Percentiles rank a stretch among this genome's conserved stretches.
phyloP scores from a whole-genome alignment of 2,113 vertebrate genomes.

The Egretta garzetta region DNA sequence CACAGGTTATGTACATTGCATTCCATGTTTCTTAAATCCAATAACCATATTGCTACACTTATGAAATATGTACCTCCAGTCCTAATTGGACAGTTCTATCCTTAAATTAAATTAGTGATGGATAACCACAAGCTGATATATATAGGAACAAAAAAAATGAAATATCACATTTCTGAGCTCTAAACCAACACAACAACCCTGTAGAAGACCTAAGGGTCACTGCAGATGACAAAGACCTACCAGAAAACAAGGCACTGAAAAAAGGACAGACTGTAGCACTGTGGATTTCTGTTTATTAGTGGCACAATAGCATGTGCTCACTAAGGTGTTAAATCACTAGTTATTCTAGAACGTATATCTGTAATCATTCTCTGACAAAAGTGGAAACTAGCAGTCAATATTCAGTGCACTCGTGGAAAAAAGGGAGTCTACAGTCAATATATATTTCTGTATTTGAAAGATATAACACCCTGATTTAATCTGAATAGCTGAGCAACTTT shows the following conservation, averaged over 20 bases:
- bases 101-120: background rate
- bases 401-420: background rate
- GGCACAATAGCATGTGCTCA: background rate
- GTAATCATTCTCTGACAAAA: background rate
- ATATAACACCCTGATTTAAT: background rate
- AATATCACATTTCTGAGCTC: background rate
- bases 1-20: background rate
- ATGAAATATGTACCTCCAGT: background rate
- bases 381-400: background rate
- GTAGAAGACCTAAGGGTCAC: background rate
- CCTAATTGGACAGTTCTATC: background rate
- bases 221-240: background rate
- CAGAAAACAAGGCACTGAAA: background rate
- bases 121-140: background rate
- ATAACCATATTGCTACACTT: background rate
- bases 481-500: background rate
- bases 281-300: background rate
- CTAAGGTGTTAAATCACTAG: background rate
- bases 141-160: background rate
- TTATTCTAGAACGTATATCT: background rate
- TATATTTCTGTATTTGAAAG: background rate
- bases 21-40: background rate
- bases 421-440: background rate
- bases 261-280: background rate
- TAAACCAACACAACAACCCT: background rate